These are phyloP conservation scores for Argentina silus DNA, from an alignment of 2,797 vertebrate species.

Conservation along the genomic window DNA sequence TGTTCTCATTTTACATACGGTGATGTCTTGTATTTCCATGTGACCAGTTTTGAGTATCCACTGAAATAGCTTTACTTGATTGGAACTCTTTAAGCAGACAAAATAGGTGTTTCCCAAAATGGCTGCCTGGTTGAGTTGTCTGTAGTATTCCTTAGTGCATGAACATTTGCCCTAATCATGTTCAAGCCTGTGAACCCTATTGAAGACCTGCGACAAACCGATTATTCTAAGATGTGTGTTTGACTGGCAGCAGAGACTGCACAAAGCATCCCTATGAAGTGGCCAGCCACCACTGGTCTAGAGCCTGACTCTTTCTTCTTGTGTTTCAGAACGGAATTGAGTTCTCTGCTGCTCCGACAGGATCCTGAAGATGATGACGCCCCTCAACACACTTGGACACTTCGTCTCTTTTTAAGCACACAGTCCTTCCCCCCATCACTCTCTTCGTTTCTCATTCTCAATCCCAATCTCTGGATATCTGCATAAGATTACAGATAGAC, in stretches of 20 bases:
- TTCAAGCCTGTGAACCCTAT: conserved; percentile 31
- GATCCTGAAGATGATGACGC: conserved; percentile 29
- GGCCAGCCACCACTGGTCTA: no score
- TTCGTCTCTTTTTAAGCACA: neutral
- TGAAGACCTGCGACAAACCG: neutral
- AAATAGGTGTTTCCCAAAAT: neutral
- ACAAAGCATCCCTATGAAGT: conserved; percentile 12
- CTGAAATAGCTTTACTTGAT: neutral
- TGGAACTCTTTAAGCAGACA: neutral
- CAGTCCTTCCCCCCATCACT: neutral
- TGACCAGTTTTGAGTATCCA: neutral
- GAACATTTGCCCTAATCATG: conserved; percentile 21
- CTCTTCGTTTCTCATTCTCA: neutral
- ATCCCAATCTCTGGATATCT: conserved; percentile 6
- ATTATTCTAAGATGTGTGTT: no score
- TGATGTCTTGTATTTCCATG: neutral
- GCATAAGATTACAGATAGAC: neutral
- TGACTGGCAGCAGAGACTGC: neutral
- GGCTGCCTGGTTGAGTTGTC: neutral
- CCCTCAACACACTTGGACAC: neutral
- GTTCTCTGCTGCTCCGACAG: conserved; percentile 40
- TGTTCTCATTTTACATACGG: neutral
- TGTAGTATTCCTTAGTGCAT: neutral
- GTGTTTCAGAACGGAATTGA: conserved; percentile 56
- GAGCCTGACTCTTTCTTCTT: conserved; percentile 10